Evolutionary conservation across 1,140 invertebrate species (phyloP), one percentile per base, ranked within the genome.

Genomic region (Hylaeus anthracinus): DNA sequence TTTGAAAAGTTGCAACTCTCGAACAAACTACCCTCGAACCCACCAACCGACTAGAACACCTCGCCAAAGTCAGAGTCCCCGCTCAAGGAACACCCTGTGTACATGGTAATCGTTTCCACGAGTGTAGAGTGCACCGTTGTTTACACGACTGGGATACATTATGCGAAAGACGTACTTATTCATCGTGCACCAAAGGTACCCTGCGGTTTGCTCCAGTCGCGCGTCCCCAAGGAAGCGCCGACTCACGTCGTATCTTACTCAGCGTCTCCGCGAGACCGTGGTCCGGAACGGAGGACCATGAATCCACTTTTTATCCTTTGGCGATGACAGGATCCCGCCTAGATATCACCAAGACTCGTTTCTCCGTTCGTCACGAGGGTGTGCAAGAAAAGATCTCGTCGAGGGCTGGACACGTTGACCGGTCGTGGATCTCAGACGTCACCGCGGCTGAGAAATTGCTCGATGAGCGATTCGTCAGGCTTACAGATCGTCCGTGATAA

Each of bases 151-250:
- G 65, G 26, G 45, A 53, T 45, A 67, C 65, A 67, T 67, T 26
- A 45, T 37, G 45, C 26, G 65, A 67, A 67, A 67, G 45, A 67
- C 65, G 65, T 66, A 26, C 43, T 66, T 66, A 48, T 0, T 67
- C 26, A 51, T 51, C 65, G 12, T 37, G 45, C 65, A 51, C 14
- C 65, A n/a, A 67, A 53, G 64, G 15, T 66, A 5, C 26, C 64
- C 64, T 48, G 26, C 15, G 45, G 43, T 66, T 43, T 26, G 43
- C 8, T n/a, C 63, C n/a, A 41, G 63, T 43, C 41, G 4, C 64
- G 5, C 1, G 41, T 48, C 15, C 9, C 43, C 43, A 15, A 14
- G 64, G 8, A 48, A 65, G 43, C 64, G 10, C 5, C 15, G 43
- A 65, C 39, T 14, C 63, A 10, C 64, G 43, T 48, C 43, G 61